A percentile compares a stretch with the other conserved stretches of the same genome.
Evolutionary conservation across 2,888 invertebrate species (phyloP).

Genomic region (Euclidia mi): DNA sequence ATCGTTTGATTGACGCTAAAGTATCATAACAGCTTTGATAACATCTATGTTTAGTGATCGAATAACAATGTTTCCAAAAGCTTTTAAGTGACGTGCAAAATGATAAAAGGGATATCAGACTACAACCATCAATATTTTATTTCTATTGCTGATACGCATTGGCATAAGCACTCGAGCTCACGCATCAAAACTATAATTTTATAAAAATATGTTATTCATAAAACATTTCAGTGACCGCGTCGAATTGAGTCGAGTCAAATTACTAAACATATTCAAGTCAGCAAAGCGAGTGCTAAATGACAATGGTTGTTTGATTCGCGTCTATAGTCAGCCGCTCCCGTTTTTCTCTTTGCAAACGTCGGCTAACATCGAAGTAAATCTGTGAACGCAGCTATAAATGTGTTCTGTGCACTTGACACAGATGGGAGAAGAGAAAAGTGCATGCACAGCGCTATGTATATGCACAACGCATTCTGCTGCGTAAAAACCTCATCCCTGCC

Average conservation of each 20-base stretch:
- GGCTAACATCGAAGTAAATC: slow-evolving; percentile 33
- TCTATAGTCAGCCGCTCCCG: not conserved
- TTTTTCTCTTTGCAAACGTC: slow-evolving; percentile 6
- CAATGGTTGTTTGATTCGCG: slow-evolving; percentile 1
- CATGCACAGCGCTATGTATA: slow-evolving; percentile 50
- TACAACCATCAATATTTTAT: too few relatives aligned
- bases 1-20: too few relatives aligned
- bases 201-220: too few relatives aligned
- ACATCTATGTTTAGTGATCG: too few relatives aligned
- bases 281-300: not conserved
- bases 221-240: too few relatives aligned
- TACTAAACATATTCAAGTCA: not conserved
- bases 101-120: too few relatives aligned
- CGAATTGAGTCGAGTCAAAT: not conserved
- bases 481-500: slow-evolving; percentile 44
- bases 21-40: too few relatives aligned
- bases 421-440: slow-evolving; percentile 53
- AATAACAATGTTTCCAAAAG: too few relatives aligned
- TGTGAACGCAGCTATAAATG: slow-evolving; percentile 44
- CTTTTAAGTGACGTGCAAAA: too few relatives aligned
- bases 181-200: too few relatives aligned
- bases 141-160: too few relatives aligned
- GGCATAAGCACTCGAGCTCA: too few relatives aligned
- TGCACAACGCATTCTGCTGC: slow-evolving; percentile 60
- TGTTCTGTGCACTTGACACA: slow-evolving; percentile 53